Evolutionary conservation across 2,113 vertebrate species (phyloP), one percentile per base, ranked within the genome.

Genomic region (Podarcis raffonei): DNA sequence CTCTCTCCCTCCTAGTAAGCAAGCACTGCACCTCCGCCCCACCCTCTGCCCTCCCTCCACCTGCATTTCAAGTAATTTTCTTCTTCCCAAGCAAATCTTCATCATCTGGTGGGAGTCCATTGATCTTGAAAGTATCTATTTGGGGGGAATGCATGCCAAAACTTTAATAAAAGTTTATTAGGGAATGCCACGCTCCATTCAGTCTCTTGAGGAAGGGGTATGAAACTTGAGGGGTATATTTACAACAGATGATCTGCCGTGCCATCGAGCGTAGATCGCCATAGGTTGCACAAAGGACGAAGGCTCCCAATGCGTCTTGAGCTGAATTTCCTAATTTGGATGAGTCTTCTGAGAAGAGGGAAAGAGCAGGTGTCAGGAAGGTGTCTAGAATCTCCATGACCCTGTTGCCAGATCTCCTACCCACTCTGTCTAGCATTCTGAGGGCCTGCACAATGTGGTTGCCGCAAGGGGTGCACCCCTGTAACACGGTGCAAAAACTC

Each of bases 301-400:
- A 92, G 92, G 8, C 82, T 69, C 71, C 27, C 27, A 88, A 27
- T 59, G 77, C 71, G 79, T 89, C 71, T 93, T 92, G n/a, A 2
- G 48, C 12, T 37, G 62, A 39, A 77, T 1, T 15, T 2, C 23
- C 30, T 84, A 48, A 20, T 90, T 81, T 0, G 16, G 90, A 0
- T 15, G 25, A 12, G 37, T 88, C 79, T 81, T 90, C 95, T 96
- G 92, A 27, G 2, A 76, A 91, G 30, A 62, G 23, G 48, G 16
- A 57, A 78, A 89, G 53, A 82, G 35, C 13, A 30, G 25, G 6
- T 3, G 27, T 0, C 0, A 16, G 35, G 42, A n/a, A 57, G 62
- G 32, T 2, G 66, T 66, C 75, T 6, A n/a, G 30, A 30, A 30
- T n/a, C n/a, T 15, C 42, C 30, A 23, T 4, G 4, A 12, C 6